Evolutionary conservation across 2,113 vertebrate genomes (phyloP).

Genomic region (Saccopteryx leptura): DNA sequence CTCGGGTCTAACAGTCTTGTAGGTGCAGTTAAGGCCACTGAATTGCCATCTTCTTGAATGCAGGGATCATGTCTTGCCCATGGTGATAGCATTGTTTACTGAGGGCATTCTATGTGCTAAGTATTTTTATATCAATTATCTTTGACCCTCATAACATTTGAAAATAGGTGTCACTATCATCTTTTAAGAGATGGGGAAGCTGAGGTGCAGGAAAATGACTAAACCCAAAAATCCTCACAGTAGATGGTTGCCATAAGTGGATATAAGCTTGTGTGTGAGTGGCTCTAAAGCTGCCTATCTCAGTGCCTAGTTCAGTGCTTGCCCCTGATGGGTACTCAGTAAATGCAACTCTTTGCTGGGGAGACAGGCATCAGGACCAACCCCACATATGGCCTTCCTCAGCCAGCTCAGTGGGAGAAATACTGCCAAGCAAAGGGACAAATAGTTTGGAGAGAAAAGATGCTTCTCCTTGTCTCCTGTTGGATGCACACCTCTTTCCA

Average conservation of each 20-base stretch:
- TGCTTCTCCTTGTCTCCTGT: too few species aligned
- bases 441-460: neutral
- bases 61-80: neutral
- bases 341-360: neutral
- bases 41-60: too few species aligned
- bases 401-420: neutral
- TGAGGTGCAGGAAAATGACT: neutral
- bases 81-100: neutral
- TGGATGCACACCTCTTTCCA: neutral
- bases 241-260: neutral
- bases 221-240: neutral
- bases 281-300: neutral
- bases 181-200: neutral
- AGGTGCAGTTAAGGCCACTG: neutral
- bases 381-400: too few species aligned
- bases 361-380: neutral
- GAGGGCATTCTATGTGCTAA: neutral
- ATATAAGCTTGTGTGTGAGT: neutral
- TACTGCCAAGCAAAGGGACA: neutral
- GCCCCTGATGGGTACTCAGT: too few species aligned
- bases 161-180: neutral
- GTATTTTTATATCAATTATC: neutral
- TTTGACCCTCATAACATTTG: neutral
- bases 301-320: neutral
- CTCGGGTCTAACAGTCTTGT: neutral